phyloP scores from a whole-genome alignment of 2,888 invertebrate genomes.

The Polietes domitor region DNA sequence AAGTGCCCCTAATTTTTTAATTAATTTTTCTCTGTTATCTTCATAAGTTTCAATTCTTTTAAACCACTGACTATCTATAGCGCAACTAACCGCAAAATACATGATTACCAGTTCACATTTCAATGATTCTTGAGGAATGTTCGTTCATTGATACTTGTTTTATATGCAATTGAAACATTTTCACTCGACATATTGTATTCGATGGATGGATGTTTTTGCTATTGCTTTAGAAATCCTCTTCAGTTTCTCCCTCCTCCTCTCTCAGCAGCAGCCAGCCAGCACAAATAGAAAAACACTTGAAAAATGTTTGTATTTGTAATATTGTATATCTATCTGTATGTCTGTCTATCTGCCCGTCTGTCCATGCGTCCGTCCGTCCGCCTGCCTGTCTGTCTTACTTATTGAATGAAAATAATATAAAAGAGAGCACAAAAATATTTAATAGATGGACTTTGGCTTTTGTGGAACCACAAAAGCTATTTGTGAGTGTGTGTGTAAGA shows the following conservation, averaged over 20 bases:
- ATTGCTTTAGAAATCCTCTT: constrained; percentile 17
- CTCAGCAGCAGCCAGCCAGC: neutral
- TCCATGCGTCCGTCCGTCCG: neutral
- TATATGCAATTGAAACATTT: constrained; percentile 61
- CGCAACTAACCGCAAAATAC: constrained; percentile 66
- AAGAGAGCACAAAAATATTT: constrained; percentile 18
- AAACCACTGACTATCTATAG: neutral
- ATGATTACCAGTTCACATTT: constrained; percentile 69
- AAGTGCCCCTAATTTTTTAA: too few relatives aligned
- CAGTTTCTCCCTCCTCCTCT: neutral
- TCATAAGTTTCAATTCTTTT: neutral
- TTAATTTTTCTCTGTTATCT: too few relatives aligned
- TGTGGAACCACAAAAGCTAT: constrained; percentile 29
- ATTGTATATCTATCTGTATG: neutral
- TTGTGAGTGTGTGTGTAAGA: neutral
- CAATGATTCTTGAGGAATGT: constrained; percentile 68
- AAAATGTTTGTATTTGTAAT: neutral
- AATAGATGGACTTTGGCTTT: constrained; percentile 36
- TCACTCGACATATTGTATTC: constrained; percentile 32
- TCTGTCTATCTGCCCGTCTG: neutral
- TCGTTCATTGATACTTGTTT: constrained; percentile 65
- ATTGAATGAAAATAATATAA: constrained; percentile 37
- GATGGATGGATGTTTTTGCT: neutral
- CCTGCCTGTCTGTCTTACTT: neutral
- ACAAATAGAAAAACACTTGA: constrained; percentile 32